Evolutionary conservation across 2,888 invertebrate genomes (phyloP), one percentile per base, ranked within the genome.

Genomic region (Tortricodes alternella): DNA sequence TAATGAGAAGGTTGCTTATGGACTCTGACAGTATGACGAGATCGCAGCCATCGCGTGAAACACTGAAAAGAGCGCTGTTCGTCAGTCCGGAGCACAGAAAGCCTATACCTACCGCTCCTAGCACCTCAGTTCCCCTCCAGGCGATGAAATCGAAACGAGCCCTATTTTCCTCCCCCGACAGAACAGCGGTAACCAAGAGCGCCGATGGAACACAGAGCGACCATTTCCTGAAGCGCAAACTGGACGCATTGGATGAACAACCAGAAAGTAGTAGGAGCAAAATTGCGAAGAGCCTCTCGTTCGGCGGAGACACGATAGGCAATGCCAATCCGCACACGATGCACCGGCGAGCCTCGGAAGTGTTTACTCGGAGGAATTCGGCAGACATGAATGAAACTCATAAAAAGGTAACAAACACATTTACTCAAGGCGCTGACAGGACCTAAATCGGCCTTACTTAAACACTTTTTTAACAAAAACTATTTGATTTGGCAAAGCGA

Each of bases 21-120:
- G 92, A 92, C 57, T 68, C 86, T 0, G 89, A 85, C 1, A 72
- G 64, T 16, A 60, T 82, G 8, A 77, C 83, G 0, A 73, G 78
- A 39, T 77, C 84, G 0, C 86, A 87, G 60, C 85, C 88, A 2
- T 83, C 92, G 0, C 78, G 92, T 15, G 94, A 94, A 71, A 91
- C 92, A 0, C 90, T 94, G 0, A 96, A 95, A 66, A 89, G 96
- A 53, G 95, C 95, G 0, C 78, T 96, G 1, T 96, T 96, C 67
- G 92, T 95, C 66, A 96, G 95, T 73, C 95, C 96, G 1, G 92
- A 91, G 63, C 91, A 89, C 59, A 81, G 80, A 66, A 71, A 84
- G 68, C 49, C 80, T 24, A 46, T 78, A 3, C 76, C 80, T 2
- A 46, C 63, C 52, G 53, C 78, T 53, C 53, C 92, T 64, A 73